phyloP scores from a whole-genome alignment of 1,140 invertebrate species.

The Cyclina sinensis region DNA sequence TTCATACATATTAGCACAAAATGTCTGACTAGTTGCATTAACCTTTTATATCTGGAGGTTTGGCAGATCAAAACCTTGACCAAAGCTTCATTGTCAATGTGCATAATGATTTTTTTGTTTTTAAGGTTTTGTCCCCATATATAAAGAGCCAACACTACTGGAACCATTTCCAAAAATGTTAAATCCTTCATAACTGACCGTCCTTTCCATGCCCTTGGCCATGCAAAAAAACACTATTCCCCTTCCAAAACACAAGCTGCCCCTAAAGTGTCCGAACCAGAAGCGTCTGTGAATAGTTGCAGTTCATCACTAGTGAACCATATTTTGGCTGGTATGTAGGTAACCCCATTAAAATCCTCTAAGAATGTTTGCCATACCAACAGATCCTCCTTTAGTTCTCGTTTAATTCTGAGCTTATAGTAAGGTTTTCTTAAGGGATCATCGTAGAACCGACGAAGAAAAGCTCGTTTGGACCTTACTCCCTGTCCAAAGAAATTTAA shows the following conservation, averaged over 20 bases:
- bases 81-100: too few species aligned
- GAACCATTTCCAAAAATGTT: too few species aligned
- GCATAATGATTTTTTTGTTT: background rate
- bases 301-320: background rate
- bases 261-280: too few species aligned
- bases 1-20: background rate
- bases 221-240: background rate
- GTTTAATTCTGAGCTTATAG: background rate
- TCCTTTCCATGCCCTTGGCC: background rate
- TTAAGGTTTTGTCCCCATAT: background rate
- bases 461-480: background rate
- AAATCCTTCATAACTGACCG: background rate
- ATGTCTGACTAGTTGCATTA: background rate
- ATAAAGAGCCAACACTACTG: background rate
- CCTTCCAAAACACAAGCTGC: slow-evolving; percentile 13
- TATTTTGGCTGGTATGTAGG: background rate
- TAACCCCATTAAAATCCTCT: too few species aligned
- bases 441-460: slow-evolving; percentile 8
- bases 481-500: background rate
- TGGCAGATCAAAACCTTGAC: background rate
- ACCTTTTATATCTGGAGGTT: slow-evolving; percentile 17
- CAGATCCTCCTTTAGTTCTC: background rate
- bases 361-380: background rate
- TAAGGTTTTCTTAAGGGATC: too few species aligned
- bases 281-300: too few species aligned